Evolutionary conservation across 2,888 invertebrate species (phyloP), one percentile per base, ranked within the genome.

Genomic region (Patella caerulea): DNA sequence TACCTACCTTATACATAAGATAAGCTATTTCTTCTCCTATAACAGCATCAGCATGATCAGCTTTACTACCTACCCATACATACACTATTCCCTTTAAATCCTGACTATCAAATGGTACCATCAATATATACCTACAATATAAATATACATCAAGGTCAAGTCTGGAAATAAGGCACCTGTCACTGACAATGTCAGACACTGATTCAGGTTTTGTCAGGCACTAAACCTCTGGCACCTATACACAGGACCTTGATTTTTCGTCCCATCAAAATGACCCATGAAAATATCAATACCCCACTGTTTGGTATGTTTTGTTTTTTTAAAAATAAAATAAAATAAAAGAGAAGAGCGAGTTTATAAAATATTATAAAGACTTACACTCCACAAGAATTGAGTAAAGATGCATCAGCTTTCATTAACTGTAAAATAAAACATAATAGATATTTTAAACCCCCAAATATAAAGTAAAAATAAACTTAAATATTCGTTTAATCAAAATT

Each of bases 31-130:
- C 89, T 92, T 97, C 97, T 72, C 96, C 94, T 77, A 98, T 93
- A 78, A 95, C 94, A 0, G 96, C 95, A 87, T 98, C 97, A 88
- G 97, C 97, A 4, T 95, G 94, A 89, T 96, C 95, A 72, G 96
- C 94, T 91, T 96, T 95, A 52, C 94, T 94, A 3, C 98, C 98
- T 88, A 98, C 95, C 98, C 98, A 98, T 73, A 97, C 97, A 92
- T 98, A 98, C 76, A 98, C 96, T 81, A 98, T 97, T 71, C 98
- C 98, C 94, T 94, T 93, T 78, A 94, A 94, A 88, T 96, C 96
- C 73, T 95, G 95, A 85, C 96, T 96, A 90, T 96, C 97, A 90
- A 98, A 96, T 71, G 98, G 98, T 85, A 93, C 92, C 93, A 96
- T 97, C 79, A 98, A 93, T 86, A 98, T 96, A 91, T 96, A 98